phyloP scores from a whole-genome alignment of 2,888 invertebrate genomes.

The Epinotia ramella region DNA sequence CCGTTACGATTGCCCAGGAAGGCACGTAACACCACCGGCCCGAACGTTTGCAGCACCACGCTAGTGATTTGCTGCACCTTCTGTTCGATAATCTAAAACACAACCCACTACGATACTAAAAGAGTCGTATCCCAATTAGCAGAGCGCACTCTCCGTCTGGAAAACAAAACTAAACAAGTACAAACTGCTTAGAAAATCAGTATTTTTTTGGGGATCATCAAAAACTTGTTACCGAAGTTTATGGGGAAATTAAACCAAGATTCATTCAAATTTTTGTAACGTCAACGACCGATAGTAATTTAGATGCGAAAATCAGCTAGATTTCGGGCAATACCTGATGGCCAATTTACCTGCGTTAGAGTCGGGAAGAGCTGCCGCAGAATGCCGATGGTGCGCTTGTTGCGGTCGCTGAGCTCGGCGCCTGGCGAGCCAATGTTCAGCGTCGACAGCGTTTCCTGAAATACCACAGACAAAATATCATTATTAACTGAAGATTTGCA shows the following conservation, averaged over 20 bases:
- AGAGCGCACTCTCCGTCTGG: slow-evolving; percentile 17
- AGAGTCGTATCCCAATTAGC: background rate
- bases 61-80: slow-evolving; percentile 91
- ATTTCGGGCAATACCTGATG: background rate
- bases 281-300: no score
- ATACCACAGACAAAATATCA: slow-evolving; percentile 33
- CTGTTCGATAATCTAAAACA: slow-evolving; percentile 89
- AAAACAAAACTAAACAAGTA: slow-evolving; percentile 17
- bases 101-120: slow-evolving; percentile 66
- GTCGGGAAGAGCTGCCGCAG: slow-evolving; percentile 90
- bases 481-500: background rate
- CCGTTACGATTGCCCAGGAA: slow-evolving; percentile 83
- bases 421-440: slow-evolving; percentile 88
- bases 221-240: background rate
- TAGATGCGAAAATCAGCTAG: no score
- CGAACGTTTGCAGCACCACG: slow-evolving; percentile 90
- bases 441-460: slow-evolving; percentile 88
- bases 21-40: slow-evolving; percentile 88
- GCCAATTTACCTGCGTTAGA: slow-evolving; percentile 88
- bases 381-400: slow-evolving; percentile 91
- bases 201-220: background rate
- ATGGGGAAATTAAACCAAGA: background rate
- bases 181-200: background rate
- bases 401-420: slow-evolving; percentile 87
- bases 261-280: no score